Evolutionary conservation across 2,113 vertebrate species (phyloP), one percentile per base, ranked within the genome.

Genomic region (Pterocles burchelli): DNA sequence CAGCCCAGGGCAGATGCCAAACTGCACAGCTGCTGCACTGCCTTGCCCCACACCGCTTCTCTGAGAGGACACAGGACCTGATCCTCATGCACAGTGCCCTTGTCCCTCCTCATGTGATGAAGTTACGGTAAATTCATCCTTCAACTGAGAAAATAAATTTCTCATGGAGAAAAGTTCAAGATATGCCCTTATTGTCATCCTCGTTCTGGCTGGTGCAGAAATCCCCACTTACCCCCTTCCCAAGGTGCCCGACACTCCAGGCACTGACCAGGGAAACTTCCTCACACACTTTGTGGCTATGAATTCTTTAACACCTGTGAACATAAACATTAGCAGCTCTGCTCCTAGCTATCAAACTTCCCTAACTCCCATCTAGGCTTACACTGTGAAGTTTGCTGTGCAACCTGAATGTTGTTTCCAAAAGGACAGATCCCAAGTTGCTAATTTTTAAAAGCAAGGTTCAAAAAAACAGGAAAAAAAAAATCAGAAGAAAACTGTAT

Each of bases 251-350:
- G 0, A 25, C 41, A 28, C 26, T 36, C 33, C 45, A 43, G n/a
- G 65, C 45, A 31, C 31, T 28, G 19, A 19, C 38, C 3, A 1
- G 74, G 20, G 8, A 80, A 80, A 8, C 31, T 28, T 61, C 31
- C 31, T 49, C 1, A 1, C 46, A 34, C 8, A 20, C 11, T 62
- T 43, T 5, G 0, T 2, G 22, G 22, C 29, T 59, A 5, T 6
- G 10, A 33, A 54, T 26, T 41, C 43, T 31, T 24, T 12, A 49
- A 52, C 31, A 66, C 20, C 4, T 25, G 29, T 1, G 43, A 76
- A 43, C 3, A 5, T 9, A 43, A 33, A 73, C 28, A 52, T 29
- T 10, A 54, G 48, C n/a, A 72, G 43, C 17, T 34, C 52, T 51
- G 12, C 33, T 41, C 12, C 10, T 29, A 63, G 21, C 10, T 34